phyloP scores from a whole-genome alignment of 2,113 vertebrate species.

The Malurus melanocephalus region DNA sequence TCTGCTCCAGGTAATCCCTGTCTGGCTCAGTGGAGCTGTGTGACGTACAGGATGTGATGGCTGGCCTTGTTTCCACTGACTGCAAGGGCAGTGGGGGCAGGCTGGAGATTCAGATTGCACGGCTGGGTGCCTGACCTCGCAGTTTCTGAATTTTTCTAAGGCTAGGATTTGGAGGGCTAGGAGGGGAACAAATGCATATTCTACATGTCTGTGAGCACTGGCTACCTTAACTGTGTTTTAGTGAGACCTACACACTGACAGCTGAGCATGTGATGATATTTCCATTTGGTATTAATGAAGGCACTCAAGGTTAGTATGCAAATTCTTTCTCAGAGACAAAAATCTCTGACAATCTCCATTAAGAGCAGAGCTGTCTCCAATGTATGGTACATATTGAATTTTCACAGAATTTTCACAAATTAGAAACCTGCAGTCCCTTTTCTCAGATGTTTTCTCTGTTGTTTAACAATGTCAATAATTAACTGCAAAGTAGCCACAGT shows the following conservation, averaged over 20 bases:
- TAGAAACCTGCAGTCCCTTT: not conserved
- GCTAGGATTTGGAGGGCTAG: not conserved
- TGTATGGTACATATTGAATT: slow-evolving; percentile 1
- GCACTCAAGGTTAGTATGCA: not conserved
- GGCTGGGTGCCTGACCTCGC: not conserved
- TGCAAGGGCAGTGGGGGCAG: not conserved
- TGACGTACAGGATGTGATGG: rapidly evolving
- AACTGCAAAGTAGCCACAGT: not conserved
- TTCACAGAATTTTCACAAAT: not conserved
- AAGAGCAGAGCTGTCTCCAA: not conserved
- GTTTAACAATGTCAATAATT: not conserved
- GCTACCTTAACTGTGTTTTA: not conserved
- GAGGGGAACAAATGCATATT: rapidly evolving
- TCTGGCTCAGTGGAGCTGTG: not conserved
- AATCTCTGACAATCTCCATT: not conserved
- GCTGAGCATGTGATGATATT: not conserved
- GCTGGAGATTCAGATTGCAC: not conserved
- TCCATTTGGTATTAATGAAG: not conserved
- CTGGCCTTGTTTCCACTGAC: not conserved
- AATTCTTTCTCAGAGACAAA: not conserved
- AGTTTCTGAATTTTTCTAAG: not conserved
- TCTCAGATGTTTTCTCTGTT: not conserved
- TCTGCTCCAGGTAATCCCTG: not conserved
- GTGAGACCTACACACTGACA: not conserved
- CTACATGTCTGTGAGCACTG: not conserved